Evolutionary conservation across 2,113 vertebrate species (phyloP).

Genomic region (Pteropus alecto): DNA sequence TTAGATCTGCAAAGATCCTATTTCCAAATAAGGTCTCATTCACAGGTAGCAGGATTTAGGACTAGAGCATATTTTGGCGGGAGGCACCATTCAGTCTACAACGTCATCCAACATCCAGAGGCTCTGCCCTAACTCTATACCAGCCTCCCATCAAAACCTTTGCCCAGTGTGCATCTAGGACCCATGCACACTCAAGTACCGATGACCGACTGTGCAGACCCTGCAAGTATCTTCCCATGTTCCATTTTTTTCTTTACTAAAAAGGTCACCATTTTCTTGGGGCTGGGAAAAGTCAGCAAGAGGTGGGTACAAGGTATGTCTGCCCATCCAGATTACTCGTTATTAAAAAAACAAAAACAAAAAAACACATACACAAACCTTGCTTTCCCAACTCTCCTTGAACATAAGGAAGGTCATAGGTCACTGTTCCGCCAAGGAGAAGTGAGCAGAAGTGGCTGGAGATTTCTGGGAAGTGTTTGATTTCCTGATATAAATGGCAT

Average conservation of each 20-base stretch:
- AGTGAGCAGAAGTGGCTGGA: not conserved
- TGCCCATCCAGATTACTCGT: not conserved
- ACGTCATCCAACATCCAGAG: not conserved
- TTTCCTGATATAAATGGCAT: not conserved
- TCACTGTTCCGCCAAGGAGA: not conserved
- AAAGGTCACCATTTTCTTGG: not conserved
- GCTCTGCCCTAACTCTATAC: not conserved
- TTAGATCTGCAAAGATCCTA: not conserved
- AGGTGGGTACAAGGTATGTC: not conserved
- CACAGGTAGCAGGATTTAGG: not conserved
- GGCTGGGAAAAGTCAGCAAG: not conserved
- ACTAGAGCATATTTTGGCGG: not conserved
- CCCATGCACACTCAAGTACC: not conserved
- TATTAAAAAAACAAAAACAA: not conserved
- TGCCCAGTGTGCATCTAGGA: not conserved
- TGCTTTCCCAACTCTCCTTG: not conserved
- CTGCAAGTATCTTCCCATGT: not conserved
- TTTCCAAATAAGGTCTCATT: not conserved
- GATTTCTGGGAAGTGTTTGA: not conserved
- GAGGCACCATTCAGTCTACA: not conserved
- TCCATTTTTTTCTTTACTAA: not conserved
- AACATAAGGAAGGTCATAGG: not conserved
- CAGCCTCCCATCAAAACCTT: not conserved
- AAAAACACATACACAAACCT: not conserved
- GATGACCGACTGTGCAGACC: fast-evolving